Conservation (phyloP, 2,113 vertebrate genomes). For the Pelecanus crispus region DNA sequence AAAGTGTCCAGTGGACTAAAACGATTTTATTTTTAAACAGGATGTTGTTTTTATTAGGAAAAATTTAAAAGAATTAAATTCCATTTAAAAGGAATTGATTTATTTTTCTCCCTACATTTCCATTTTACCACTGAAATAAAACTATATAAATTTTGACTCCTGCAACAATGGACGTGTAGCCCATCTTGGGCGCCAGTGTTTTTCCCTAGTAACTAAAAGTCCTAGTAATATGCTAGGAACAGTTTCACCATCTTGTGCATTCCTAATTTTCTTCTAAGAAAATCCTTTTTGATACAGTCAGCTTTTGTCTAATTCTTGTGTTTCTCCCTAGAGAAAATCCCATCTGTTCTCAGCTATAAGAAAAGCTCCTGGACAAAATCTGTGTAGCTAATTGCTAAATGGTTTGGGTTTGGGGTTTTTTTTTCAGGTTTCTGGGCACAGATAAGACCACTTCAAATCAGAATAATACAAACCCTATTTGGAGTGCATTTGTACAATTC, state of each 20-base stretch:
- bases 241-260: background rate
- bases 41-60: too few species aligned
- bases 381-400: background rate
- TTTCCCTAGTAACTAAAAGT: background rate
- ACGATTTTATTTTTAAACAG: background rate
- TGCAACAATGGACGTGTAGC: background rate
- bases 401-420: background rate
- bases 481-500: background rate
- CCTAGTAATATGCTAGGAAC: background rate
- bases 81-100: background rate
- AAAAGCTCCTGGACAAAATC: background rate
- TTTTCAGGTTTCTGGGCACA: background rate
- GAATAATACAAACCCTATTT: background rate
- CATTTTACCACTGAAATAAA: background rate
- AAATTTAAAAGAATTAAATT: too few species aligned
- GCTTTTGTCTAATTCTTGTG: background rate
- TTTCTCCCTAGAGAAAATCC: background rate
- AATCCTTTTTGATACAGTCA: background rate
- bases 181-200: background rate
- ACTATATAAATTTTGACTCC: background rate
- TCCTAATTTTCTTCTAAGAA: background rate
- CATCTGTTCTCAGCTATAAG: background rate
- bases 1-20: background rate
- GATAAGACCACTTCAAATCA: background rate
- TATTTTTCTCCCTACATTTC: background rate